Evolutionary conservation across 2,797 vertebrate species (phyloP).

Genomic region (Tenualosa ilisha): DNA sequence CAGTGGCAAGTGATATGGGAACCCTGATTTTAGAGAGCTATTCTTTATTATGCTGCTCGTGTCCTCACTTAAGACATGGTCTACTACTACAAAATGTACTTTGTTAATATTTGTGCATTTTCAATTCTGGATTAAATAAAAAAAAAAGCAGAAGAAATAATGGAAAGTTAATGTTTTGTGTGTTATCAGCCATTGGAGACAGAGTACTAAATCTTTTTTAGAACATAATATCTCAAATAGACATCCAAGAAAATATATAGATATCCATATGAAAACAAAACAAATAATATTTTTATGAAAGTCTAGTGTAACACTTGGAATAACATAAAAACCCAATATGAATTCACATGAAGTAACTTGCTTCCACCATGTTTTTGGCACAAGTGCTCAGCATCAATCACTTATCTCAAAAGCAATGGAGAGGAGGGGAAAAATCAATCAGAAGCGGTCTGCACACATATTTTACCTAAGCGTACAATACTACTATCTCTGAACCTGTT

Average conservation of each 20-base stretch:
- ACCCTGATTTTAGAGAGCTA: slow-evolving; percentile 48
- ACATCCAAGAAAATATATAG: not conserved
- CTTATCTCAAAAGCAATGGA: not conserved
- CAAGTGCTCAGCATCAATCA: not conserved
- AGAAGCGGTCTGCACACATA: not conserved
- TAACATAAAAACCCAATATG: not conserved
- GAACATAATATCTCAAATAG: not conserved
- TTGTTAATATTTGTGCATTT: not conserved
- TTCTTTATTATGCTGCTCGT: not conserved
- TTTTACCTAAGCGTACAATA: not conserved
- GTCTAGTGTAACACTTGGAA: not conserved
- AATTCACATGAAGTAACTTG: not conserved
- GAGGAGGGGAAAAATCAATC: not conserved
- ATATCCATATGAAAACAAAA: not conserved
- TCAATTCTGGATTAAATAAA: not conserved
- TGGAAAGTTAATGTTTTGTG: too few species aligned
- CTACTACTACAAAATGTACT: not conserved
- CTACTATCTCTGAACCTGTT: slow-evolving; percentile 15
- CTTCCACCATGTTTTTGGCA: not conserved
- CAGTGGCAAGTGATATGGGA: slow-evolving; percentile 44
- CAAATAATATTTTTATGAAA: not conserved
- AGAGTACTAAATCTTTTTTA: too few species aligned
- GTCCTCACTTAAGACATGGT: not conserved
- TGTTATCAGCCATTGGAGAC: too few species aligned
- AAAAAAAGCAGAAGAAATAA: not conserved